Base-by-base conservation (phyloP, 1,140 invertebrate species). In the Pemphigus obesinymphae region DNA sequence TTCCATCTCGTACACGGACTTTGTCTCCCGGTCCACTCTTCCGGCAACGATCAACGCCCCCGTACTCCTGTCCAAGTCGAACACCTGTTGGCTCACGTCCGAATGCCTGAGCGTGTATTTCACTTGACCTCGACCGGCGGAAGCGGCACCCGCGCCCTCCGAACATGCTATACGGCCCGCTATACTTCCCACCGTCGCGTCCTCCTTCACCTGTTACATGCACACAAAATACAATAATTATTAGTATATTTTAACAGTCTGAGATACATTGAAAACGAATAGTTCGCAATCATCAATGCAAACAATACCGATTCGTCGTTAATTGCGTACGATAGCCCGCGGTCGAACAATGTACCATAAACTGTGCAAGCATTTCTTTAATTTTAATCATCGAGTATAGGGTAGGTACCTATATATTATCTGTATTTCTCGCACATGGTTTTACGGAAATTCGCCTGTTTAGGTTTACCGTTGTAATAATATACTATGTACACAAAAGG, bases 41-140 rank as follows among this genome's bases (percentile, higher is more conserved):
- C 93, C 89, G 0, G 94, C 93, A 1, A 96, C 95, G 13, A 96
- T 94, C 40, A 98, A 87, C 37, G 92, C 92, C 0, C 95, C 95
- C 0, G 93, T 93, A 68, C 91, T 91, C 58, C 93, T 89, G 85
- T 97, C 95, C 23, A 98, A 94, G 86, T 95, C 93, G 87, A 98
- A 98, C 3, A 93, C 92, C 20, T 92, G 92, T 68, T 92, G 91
- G 17, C 90, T 89, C 82, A 89, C 88, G 70, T 93, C 89, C 7
- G 91, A 90, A 91, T n/a, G 90, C 48, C 89, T 90, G 29, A 96
- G 87, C 3, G 93, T 92, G 87, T 96, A 96, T 2, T 93, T 94
- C 68, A 96, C 90, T 83, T 94, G 92, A 78, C 92, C 91, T 83
- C 92, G 92, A 78, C 91, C 90, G 80, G 88, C 87, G 0, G 90